Conservation (phyloP, 2,888 invertebrate genomes). For the Cynaeus angustus region DNA sequence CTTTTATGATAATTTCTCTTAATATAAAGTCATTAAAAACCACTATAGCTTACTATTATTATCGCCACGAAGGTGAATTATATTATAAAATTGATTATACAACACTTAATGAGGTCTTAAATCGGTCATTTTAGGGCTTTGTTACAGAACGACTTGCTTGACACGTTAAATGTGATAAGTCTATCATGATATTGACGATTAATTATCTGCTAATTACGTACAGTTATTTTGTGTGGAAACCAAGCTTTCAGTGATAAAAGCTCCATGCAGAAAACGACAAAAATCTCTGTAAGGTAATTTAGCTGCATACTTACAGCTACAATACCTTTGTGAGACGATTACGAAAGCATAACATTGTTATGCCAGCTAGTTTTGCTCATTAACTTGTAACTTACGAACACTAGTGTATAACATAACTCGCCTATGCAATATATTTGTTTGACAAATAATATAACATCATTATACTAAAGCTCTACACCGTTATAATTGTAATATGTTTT, state of each 20-base stretch:
- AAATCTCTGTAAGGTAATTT: neutral
- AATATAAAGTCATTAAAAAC: slow-evolving; percentile 53
- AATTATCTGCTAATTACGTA: no score
- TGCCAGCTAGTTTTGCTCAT: slow-evolving; percentile 50
- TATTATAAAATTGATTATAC: slow-evolving; percentile 35
- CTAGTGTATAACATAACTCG: slow-evolving; percentile 1
- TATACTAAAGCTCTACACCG: slow-evolving; percentile 11
- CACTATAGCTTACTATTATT: slow-evolving; percentile 48
- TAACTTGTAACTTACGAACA: slow-evolving; percentile 4
- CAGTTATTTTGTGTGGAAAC: no score
- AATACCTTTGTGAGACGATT: slow-evolving; percentile 11
- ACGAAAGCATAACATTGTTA: slow-evolving; percentile 43
- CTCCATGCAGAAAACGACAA: no score
- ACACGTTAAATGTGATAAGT: no score
- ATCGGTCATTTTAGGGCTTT: neutral
- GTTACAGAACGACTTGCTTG: no score
- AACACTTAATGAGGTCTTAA: slow-evolving; percentile 30
- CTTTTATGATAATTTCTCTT: slow-evolving; percentile 45
- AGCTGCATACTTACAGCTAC: neutral
- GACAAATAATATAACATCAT: slow-evolving; percentile 19
- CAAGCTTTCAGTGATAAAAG: neutral
- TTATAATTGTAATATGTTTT: neutral
- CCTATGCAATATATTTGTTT: slow-evolving; percentile 10
- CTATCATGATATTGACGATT: no score
- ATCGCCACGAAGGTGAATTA: slow-evolving; percentile 31